Evolutionary conservation across 2,113 vertebrate genomes (phyloP).

Genomic region (Morone saxatilis): DNA sequence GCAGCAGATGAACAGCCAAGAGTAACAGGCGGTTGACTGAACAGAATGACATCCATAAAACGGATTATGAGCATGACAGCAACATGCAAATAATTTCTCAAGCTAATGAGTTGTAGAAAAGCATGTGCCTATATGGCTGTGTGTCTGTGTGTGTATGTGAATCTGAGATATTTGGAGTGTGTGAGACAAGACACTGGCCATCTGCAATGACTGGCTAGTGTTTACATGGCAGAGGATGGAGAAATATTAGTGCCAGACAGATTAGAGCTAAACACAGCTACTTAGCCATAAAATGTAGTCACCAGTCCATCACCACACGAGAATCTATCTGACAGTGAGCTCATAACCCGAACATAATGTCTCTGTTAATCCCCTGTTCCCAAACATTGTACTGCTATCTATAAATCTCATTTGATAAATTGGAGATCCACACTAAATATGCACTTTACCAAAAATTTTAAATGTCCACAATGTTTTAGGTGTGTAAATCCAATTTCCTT

Average conservation of each 20-base stretch:
- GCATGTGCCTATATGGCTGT: slow-evolving; percentile 10
- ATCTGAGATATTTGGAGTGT: slow-evolving; percentile 10
- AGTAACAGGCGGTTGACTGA: neutral
- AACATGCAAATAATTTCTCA: slow-evolving; percentile 31
- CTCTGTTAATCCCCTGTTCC: neutral
- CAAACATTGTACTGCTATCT: neutral
- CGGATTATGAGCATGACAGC: slow-evolving; percentile 24
- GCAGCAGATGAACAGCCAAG: slow-evolving; percentile 17
- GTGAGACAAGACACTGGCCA: slow-evolving; percentile 49
- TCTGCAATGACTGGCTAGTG: slow-evolving; percentile 58
- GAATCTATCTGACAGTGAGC: neutral
- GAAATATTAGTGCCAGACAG: slow-evolving; percentile 42
- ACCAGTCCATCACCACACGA: slow-evolving; percentile 24
- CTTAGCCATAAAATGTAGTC: slow-evolving; percentile 12
- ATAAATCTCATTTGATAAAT: neutral
- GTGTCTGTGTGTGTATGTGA: neutral
- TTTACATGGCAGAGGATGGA: slow-evolving; percentile 48
- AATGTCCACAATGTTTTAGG: too few species aligned
- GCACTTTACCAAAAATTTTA: too few species aligned
- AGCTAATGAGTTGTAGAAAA: slow-evolving; percentile 36
- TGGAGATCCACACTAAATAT: too few species aligned
- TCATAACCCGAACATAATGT: neutral
- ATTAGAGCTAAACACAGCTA: slow-evolving; percentile 35
- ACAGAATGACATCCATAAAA: slow-evolving; percentile 36
- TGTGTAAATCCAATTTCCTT: neutral